Conservation (phyloP, 2,797 vertebrate genomes). For the Huso huso region DNA sequence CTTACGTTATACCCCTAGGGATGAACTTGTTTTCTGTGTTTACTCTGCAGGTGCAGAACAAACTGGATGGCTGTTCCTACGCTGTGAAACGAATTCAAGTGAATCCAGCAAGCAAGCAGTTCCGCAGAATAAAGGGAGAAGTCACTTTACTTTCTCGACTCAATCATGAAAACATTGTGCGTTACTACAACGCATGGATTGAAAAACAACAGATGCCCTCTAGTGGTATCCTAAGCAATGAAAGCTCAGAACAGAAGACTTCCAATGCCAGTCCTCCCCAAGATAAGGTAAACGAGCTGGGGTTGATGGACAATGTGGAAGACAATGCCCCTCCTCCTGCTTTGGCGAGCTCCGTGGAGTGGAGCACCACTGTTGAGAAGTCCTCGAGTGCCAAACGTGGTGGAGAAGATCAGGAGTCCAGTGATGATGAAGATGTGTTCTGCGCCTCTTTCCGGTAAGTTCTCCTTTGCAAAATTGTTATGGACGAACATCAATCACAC, state of each 20-base stretch:
- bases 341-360: slow-evolving; percentile 88
- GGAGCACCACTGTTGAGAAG: slow-evolving; percentile 88
- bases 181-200: slow-evolving; percentile 98
- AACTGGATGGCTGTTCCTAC: slow-evolving; percentile 91
- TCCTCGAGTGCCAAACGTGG: slow-evolving; percentile 77
- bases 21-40: too few species aligned
- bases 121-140: slow-evolving; percentile 93
- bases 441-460: slow-evolving; percentile 85
- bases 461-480: neutral
- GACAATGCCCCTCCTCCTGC: slow-evolving; percentile 71
- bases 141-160: slow-evolving; percentile 89
- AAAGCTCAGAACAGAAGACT: slow-evolving; percentile 42
- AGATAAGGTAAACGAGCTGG: slow-evolving; percentile 36
- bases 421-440: slow-evolving; percentile 77
- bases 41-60: slow-evolving; percentile 81
- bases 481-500: too few species aligned
- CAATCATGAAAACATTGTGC: slow-evolving; percentile 96
- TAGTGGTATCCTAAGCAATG: slow-evolving; percentile 30
- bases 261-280: slow-evolving; percentile 1
- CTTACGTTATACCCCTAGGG: too few species aligned
- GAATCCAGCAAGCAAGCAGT: slow-evolving; percentile 85
- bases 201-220: slow-evolving; percentile 73
- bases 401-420: slow-evolving; percentile 55
- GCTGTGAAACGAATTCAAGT: slow-evolving; percentile 88
- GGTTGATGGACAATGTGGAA: slow-evolving; percentile 59